These are phyloP conservation scores for Collichthys lucidus DNA, from an alignment of 2,113 vertebrate species.

Conservation along the genomic window DNA sequence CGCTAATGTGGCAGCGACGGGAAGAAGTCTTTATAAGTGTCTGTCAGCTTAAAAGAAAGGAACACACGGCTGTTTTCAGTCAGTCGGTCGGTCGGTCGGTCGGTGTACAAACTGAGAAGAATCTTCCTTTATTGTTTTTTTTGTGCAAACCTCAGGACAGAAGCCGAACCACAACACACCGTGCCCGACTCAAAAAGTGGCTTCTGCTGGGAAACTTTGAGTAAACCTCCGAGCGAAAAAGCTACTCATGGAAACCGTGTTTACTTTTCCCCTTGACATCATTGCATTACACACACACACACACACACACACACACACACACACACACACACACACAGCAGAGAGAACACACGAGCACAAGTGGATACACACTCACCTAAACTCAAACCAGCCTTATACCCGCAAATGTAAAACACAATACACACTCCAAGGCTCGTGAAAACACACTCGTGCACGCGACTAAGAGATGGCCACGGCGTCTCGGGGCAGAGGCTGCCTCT, in stretches of 20 bases:
- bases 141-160: conserved; percentile 5
- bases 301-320: conserved; percentile 26
- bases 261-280: conserved; percentile 68
- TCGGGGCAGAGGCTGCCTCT: conserved; percentile 1
- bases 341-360: neutral
- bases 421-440: neutral
- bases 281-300: conserved; percentile 33
- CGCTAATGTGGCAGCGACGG: conserved; percentile 20
- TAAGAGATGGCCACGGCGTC: conserved; percentile 2
- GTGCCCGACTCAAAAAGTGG: conserved; percentile 39
- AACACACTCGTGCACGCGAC: conserved; percentile 15
- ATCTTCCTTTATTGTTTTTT: neutral
- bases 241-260: conserved; percentile 64
- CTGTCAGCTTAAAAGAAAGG: neutral
- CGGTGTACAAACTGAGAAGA: neutral
- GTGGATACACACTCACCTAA: conserved; percentile 1
- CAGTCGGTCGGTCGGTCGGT: no score
- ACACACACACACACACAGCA: neutral
- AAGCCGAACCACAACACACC: conserved; percentile 18
- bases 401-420: conserved; percentile 4
- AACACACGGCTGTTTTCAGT: neutral
- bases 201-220: conserved; percentile 58
- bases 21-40: conserved; percentile 33
- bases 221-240: conserved; percentile 65
- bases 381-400: neutral